phyloP scores from a whole-genome alignment of 2,888 invertebrate species.

The Phortica okadai region DNA sequence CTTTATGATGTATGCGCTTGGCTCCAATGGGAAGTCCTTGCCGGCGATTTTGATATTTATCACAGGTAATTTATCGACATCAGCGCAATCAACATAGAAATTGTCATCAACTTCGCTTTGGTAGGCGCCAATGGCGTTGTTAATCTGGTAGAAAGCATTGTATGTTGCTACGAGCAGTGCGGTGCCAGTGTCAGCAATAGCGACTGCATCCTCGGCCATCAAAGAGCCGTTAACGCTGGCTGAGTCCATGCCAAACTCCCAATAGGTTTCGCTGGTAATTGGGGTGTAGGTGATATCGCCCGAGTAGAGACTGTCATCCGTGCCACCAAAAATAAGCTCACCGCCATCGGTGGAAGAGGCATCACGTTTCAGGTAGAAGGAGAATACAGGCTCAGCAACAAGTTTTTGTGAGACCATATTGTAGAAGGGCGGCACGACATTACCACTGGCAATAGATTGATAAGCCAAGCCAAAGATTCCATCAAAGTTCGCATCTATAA shows the following conservation, averaged over 20 bases:
- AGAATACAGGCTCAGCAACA: constrained; percentile 86
- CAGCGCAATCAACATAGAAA: constrained; percentile 85
- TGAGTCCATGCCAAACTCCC: constrained; percentile 94
- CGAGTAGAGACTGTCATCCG: constrained; percentile 90
- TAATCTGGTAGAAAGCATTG: constrained; percentile 43
- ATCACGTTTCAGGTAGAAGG: constrained; percentile 91
- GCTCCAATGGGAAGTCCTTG: constrained; percentile 83
- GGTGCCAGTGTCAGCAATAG: constrained; percentile 96
- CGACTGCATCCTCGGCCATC: constrained; percentile 87
- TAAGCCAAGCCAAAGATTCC: constrained; percentile 97
- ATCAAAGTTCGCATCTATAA: constrained; percentile 97
- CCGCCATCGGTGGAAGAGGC: constrained; percentile 84
- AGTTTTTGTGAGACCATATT: constrained; percentile 89
- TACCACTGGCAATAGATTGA: constrained; percentile 89
- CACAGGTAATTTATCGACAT: constrained; percentile 85
- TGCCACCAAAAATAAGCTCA: constrained; percentile 93
- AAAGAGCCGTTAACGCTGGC: constrained; percentile 77
- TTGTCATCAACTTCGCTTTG: constrained; percentile 80
- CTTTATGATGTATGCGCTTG: constrained; percentile 85
- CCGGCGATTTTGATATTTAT: constrained; percentile 87
- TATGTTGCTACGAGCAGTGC: constrained; percentile 89
- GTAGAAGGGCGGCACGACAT: constrained; percentile 92
- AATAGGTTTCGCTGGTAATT: constrained; percentile 90
- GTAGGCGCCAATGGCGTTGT: constrained; percentile 35
- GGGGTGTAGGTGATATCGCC: constrained; percentile 82